A percentile compares a stretch with the other conserved stretches of the same genome.
phyloP scores from a whole-genome alignment of 2,113 vertebrate genomes.

The Hylia prasina region DNA sequence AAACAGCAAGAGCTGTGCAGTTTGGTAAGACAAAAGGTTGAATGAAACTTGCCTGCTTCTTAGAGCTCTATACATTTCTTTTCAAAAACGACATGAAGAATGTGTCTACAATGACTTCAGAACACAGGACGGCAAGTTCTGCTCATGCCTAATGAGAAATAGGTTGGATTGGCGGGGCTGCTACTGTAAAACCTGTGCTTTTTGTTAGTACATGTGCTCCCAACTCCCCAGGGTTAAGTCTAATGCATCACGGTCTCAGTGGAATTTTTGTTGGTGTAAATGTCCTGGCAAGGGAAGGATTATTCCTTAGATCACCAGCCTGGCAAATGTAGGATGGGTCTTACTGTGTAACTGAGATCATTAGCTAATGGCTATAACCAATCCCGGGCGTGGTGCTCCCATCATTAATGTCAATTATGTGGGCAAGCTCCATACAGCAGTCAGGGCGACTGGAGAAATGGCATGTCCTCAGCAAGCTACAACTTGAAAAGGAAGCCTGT shows the following conservation, averaged over 20 bases:
- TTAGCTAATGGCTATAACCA: constrained; percentile 50
- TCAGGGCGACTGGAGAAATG: not conserved
- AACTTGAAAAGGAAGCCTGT: constrained; percentile 42
- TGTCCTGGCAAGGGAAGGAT: not conserved
- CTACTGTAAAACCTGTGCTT: not conserved
- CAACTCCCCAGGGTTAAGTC: not conserved
- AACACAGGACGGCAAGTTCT: not conserved
- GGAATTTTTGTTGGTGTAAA: not conserved
- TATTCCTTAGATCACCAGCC: not conserved
- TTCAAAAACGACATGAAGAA: not conserved
- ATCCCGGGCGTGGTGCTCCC: not conserved
- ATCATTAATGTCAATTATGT: constrained; percentile 21
- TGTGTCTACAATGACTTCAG: not conserved
- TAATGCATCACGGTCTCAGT: not conserved
- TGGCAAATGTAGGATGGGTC: not conserved
- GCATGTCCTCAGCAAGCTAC: constrained; percentile 26
- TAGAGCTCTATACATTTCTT: not conserved
- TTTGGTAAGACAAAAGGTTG: not conserved
- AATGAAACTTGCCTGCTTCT: not conserved
- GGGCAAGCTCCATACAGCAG: constrained; percentile 27
- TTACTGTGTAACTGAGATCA: not conserved
- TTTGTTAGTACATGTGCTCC: not conserved
- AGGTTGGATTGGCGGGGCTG: not conserved
- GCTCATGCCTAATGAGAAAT: not conserved
- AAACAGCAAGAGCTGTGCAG: not conserved